A percentile compares a stretch with the other conserved stretches of the same genome.
Evolutionary conservation across 1,140 invertebrate genomes (phyloP).

Genomic region (Hermatobates lingyangjiaoensis): DNA sequence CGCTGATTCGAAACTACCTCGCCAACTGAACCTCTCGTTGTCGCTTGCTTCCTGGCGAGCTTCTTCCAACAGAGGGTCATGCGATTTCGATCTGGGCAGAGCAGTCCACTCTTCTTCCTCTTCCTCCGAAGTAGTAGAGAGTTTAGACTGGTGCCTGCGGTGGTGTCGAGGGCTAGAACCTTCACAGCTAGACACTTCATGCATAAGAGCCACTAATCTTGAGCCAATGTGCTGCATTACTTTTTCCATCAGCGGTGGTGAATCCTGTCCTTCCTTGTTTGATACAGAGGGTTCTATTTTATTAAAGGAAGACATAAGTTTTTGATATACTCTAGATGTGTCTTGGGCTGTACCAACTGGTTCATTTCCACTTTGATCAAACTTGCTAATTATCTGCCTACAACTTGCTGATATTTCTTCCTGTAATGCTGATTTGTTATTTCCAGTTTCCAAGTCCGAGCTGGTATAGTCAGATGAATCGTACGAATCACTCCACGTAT

Average conservation of each 20-base stretch:
- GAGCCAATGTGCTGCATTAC: constrained; percentile 84
- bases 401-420: constrained; percentile 74
- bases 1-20: constrained; percentile 74
- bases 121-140: constrained; percentile 41
- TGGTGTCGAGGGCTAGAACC: constrained; percentile 21
- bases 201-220: constrained; percentile 74
- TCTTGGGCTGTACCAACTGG: constrained; percentile 14
- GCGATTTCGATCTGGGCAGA: constrained; percentile 49
- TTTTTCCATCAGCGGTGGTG: constrained; percentile 71
- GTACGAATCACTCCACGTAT: constrained; percentile 81
- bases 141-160: constrained; percentile 32
- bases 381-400: constrained; percentile 71
- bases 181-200: constrained; percentile 42
- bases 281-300: constrained; percentile 37
- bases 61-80: constrained; percentile 42
- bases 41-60: constrained; percentile 61
- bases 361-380: constrained; percentile 34
- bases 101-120: constrained; percentile 31
- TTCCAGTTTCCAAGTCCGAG: constrained; percentile 54
- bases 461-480: constrained; percentile 79
- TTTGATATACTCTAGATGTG: constrained; percentile 61
- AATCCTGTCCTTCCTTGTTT: constrained; percentile 39
- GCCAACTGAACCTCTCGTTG: constrained; percentile 73
- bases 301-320: constrained; percentile 57
- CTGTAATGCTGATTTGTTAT: constrained; percentile 50